Evolutionary conservation across 2,797 vertebrate genomes (phyloP), one percentile per base, ranked within the genome.

Genomic region (Nannoperca australis): DNA sequence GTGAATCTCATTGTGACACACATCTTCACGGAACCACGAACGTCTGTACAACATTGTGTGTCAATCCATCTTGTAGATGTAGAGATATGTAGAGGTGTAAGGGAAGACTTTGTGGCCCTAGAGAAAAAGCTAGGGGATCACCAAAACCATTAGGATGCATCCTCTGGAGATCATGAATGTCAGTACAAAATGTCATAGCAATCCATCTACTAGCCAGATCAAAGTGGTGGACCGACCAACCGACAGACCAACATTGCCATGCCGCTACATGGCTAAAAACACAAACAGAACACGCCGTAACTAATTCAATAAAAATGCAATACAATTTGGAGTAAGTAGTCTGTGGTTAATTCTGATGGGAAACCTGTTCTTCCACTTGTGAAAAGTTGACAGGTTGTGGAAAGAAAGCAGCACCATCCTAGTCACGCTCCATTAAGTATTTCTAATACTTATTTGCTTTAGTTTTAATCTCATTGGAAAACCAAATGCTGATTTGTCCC

Each of bases 401-500:
- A 42, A 44, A 42, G 11, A 34, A 55, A 59, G 9, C 17, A 38
- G 30, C 20, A 32, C 9, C 7, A 40, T 20, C 10, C 6, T 42
- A 40, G 5, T 47, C 2, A 15, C 24, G 15, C 14, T 53, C 44
- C 13, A 7, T 14, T 44, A 34, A 13, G 20, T n/a, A 58, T 34
- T 51, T 34, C 5, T 8, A 59, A 40, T 7, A 36, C 53, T 44
- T 59, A 49, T 64, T 59, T 58, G 32, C 12, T 64, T 50, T 30
- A 44, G 20, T 71, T 40, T 34, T 15, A 66, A 56, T 24, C 13
- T 56, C 12, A 4, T 6, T 65, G 24, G 18, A 40, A 79, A 62
- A 20, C 10, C 13, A 22, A 62, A 49, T 32, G 20, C 32, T 17
- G 27, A 13, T 58, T 49, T 15, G 10, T 20, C 34, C 8, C 3